phyloP scores from a whole-genome alignment of 2,113 vertebrate species.

The Stercorarius parasiticus region DNA sequence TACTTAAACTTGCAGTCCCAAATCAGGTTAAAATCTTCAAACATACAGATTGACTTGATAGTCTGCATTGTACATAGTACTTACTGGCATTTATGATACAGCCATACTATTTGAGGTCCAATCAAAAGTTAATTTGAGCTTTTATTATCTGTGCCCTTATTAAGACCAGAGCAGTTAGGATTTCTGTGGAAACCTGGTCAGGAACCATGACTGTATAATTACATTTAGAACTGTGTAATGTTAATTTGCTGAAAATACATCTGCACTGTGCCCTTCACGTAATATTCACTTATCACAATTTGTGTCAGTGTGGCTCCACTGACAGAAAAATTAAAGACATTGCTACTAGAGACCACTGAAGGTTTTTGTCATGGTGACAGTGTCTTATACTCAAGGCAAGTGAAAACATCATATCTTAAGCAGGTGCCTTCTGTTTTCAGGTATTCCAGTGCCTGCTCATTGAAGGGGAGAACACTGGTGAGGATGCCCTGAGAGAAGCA shows the following conservation, averaged over 20 bases:
- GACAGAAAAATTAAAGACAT: background rate
- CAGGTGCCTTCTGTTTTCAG: conserved; percentile 54
- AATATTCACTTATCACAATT: background rate
- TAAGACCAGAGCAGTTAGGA: background rate
- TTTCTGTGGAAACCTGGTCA: background rate
- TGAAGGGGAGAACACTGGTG: conserved; percentile 89
- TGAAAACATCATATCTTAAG: background rate
- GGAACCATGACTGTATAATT: background rate
- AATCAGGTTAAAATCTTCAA: background rate
- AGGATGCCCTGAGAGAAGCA: conserved; percentile 85
- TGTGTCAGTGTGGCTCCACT: background rate
- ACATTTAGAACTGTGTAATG: background rate
- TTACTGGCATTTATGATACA: background rate
- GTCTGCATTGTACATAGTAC: background rate
- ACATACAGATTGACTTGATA: background rate
- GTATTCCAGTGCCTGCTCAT: conserved; percentile 95
- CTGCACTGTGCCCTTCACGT: background rate
- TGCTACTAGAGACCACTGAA: background rate
- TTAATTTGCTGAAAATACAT: background rate
- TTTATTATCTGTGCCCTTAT: background rate
- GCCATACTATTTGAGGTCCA: background rate
- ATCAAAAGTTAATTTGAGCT: background rate
- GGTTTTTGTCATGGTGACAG: background rate
- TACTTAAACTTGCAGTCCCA: background rate
- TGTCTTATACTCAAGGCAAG: background rate